Percentiles rank a stretch among this genome's conserved stretches.
These are phyloP conservation scores for Halichoerus grypus DNA, from an alignment of 2,113 vertebrate genomes.

Conservation along the genomic window DNA sequence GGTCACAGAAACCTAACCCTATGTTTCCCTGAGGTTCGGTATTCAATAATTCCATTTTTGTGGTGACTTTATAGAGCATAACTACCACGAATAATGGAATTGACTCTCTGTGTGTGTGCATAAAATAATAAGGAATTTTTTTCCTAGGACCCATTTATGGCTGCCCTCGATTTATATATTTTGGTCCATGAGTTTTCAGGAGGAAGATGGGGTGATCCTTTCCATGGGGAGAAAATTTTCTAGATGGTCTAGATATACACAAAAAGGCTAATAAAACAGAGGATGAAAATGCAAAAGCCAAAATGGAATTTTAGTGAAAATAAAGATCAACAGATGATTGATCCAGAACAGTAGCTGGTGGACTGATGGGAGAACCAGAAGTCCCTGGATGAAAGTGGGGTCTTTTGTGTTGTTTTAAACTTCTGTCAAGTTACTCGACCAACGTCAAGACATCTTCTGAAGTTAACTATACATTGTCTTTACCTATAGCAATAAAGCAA, in stretches of 20 bases:
- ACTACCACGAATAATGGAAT: neutral
- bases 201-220: neutral
- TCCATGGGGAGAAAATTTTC: slow-evolving; percentile 1
- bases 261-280: neutral
- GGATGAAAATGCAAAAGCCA: neutral
- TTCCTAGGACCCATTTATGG: neutral
- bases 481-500: neutral
- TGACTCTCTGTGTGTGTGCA: neutral
- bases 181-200: slow-evolving; percentile 9
- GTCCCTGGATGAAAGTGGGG: neutral
- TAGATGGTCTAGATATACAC: neutral
- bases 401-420: neutral
- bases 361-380: neutral
- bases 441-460: neutral
- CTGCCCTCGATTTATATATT: neutral
- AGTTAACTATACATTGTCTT: neutral
- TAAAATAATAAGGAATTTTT: neutral
- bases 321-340: neutral
- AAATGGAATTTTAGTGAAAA: neutral
- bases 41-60: neutral
- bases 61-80: neutral
- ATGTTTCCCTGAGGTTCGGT: neutral
- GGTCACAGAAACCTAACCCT: neutral
- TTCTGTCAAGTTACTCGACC: neutral
- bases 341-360: neutral